Percentiles rank a stretch among this genome's conserved stretches.
Conservation (phyloP, 2,113 vertebrate species). For the Engraulis encrasicolus region DNA sequence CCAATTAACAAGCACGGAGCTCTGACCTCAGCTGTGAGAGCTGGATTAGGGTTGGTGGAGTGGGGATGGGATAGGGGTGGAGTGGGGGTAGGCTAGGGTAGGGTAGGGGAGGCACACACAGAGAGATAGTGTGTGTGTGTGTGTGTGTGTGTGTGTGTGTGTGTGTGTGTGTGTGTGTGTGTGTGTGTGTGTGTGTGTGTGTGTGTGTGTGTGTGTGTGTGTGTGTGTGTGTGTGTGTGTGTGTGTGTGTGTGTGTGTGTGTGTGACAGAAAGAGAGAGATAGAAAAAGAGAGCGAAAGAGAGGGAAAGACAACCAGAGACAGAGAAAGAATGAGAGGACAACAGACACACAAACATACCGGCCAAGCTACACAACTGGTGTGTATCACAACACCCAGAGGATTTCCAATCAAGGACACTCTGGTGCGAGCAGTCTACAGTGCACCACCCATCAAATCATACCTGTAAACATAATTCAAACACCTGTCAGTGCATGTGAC, state of each 20-base stretch:
- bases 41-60: background rate
- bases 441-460: conserved; percentile 77
- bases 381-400: conserved; percentile 46
- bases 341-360: too few species aligned
- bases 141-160: too few species aligned
- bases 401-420: conserved; percentile 71
- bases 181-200: too few species aligned
- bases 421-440: too few species aligned
- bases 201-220: background rate
- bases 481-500: conserved; percentile 67
- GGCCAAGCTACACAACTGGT: conserved; percentile 9
- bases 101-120: too few species aligned
- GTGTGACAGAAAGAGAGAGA: background rate
- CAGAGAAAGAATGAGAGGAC: too few species aligned
- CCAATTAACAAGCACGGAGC: conserved; percentile 73
- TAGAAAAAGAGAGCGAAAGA: background rate
- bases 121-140: too few species aligned
- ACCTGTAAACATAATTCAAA: conserved; percentile 80
- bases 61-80: background rate
- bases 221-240: background rate
- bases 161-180: too few species aligned
- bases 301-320: conserved; percentile 50
- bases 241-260: background rate
- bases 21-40: conserved; percentile 69
- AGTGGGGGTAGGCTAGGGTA: too few species aligned